Base-by-base conservation (phyloP, 2,113 vertebrate species). In the Butorides virescens region DNA sequence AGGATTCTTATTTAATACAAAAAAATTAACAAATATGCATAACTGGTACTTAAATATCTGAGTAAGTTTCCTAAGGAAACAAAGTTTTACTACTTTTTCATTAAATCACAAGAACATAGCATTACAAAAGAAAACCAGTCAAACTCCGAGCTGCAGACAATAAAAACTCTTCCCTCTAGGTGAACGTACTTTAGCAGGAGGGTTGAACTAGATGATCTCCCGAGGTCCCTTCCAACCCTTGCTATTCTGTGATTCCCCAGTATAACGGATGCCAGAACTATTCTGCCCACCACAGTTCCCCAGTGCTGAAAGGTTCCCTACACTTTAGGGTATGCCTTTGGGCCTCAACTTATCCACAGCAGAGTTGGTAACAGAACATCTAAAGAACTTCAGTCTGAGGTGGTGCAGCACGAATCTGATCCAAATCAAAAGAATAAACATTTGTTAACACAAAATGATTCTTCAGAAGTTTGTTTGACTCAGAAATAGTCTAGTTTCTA, bases 201-300 rank as follows among this genome's bases (percentile, higher is more conserved):
- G 39, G 39, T 42, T 42, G 39, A 42, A 42, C 39, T 42, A 42
- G 39, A 42, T 42, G 39, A 42, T 42, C 39, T 42, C 39, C 39
- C 39, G 13, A 42, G 39, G 39, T 42, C 39, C 12, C 39, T 42
- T 42, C 39, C 39, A 42, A 42, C 39, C 39, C 39, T 42, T 42
- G 39, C 39, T 42, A 42, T 42, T 42, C 39, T 42, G 39, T 42
- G 39, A 42, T 42, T 42, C 39, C 42, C 26, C 63, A 52, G 26
- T 2, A 1, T 1, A 34, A 27, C 0, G 20, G 29, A 36, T 11
- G 13, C 13, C 73, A 76, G 34, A 62, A n/a, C 27, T 37, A 8
- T 4, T 65, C 63, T 87, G 34, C 73, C 42, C 5, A 2, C 13
- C 39, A 49, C 27, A n/a, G 18, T 11, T 3, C 12, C 17, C 70